A percentile compares a stretch with the other conserved stretches of the same genome.
Conservation (phyloP, 2,888 invertebrate species). For the Drosophila greeni region DNA sequence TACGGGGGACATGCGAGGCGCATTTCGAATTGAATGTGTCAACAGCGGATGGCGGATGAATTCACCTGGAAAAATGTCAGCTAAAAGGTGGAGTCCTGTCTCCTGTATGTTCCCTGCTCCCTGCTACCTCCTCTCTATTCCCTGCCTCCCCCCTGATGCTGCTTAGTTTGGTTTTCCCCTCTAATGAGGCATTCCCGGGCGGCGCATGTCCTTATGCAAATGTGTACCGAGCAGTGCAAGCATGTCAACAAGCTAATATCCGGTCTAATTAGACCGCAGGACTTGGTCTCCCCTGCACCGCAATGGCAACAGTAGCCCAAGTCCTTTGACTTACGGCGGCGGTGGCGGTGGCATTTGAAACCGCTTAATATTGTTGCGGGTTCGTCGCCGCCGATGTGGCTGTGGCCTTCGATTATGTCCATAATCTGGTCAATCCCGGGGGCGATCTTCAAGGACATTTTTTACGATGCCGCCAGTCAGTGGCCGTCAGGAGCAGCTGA, state of each 20-base stretch:
- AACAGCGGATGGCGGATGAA: not conserved
- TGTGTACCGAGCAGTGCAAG: conserved; percentile 1
- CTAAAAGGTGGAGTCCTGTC: not conserved
- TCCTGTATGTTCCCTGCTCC: no score
- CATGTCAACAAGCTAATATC: conserved; percentile 9
- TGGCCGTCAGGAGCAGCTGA: not conserved
- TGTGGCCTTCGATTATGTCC: conserved; percentile 5
- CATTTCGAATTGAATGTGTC: not conserved
- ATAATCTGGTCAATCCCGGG: conserved; percentile 3
- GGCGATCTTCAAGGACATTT: not conserved
- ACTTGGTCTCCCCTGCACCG: not conserved
- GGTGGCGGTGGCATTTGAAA: not conserved
- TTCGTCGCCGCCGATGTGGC: no score
- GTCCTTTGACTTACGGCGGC: not conserved
- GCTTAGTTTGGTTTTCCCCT: not conserved
- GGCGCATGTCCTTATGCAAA: not conserved
- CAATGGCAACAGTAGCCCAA: not conserved
- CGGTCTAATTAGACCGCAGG: conserved; percentile 10
- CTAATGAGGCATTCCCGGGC: conserved; percentile 1
- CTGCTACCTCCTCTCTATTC: not conserved
- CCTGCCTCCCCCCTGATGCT: not conserved
- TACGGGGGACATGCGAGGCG: not conserved
- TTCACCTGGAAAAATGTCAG: not conserved
- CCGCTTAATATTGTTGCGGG: not conserved
- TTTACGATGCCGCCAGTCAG: conserved; percentile 7